Base-by-base conservation (phyloP, 2,888 invertebrate species). In the Actias luna region DNA sequence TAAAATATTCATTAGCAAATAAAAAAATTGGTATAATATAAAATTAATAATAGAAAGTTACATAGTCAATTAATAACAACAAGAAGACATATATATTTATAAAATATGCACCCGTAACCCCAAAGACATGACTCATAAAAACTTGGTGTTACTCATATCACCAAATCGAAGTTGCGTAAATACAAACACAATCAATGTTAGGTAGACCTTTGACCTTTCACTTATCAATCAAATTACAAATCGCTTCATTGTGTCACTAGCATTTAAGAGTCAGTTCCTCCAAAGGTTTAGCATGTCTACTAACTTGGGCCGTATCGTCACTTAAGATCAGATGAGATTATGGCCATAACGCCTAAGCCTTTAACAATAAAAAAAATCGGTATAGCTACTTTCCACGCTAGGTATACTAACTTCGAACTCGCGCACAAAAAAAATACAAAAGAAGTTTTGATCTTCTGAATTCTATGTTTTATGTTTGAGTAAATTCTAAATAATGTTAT, bases 111-210 rank as follows among this genome's bases (percentile, higher is more conserved):
- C 16, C n/a, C 8, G 27, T 52, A 18, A 52, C 52, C 52, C 18
- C 55, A 29, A 29, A 29, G 5, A 14, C 55, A 55, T 55, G 55
- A 55, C 55, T 55, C 55, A 55, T 55, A 29, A 55, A 55, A 55
- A 16, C n/a, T 29, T 55, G 29, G 1, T 55, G 4, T 8, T n/a
- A 50, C 16, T n/a, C 55, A 16, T 55, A 29, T 55, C 4, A 55
- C 8, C 16, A 22, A 27, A 7, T 3, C n/a, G n/a, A 29, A 29
- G 29, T 8, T 55, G 8, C 16, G 29, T 1, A 29, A 29, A 14
- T 22, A 2, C 46, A 2, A 22, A 50, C 46, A 25, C 46, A 50
- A 10, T 50, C 22, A 50, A 55, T 29, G 8, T 55, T n/a, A 55
- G n/a, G 29, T 55, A 55, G 29, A 55, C 29, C 55, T 55, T 55